Evolutionary conservation across 2,888 invertebrate genomes (phyloP).

Genomic region (Heteromurus nitidus): DNA sequence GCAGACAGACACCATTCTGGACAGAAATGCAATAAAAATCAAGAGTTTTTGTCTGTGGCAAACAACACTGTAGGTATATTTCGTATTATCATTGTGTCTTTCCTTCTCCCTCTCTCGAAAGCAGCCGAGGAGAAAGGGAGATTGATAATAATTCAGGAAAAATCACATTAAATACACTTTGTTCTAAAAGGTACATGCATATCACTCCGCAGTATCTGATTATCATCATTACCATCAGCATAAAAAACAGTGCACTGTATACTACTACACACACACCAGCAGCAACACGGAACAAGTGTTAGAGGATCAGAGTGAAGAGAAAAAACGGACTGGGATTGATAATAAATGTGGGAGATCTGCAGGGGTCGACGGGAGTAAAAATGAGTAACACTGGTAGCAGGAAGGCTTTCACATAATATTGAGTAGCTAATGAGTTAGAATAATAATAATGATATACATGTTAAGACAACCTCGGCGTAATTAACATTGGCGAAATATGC

Average conservation of each 20-base stretch:
- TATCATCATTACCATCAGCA: constrained; percentile 46
- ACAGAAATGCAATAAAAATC: constrained; percentile 19
- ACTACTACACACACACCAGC: too few species aligned
- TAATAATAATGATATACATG: constrained; percentile 68
- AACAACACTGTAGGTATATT: too few species aligned
- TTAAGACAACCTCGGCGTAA: constrained; percentile 70
- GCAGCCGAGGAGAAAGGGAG: not conserved
- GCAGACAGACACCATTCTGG: constrained; percentile 18
- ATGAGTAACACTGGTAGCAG: constrained; percentile 71
- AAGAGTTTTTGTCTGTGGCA: not conserved
- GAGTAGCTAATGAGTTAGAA: constrained; percentile 73
- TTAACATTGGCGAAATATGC: constrained; percentile 73
- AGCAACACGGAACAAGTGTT: too few species aligned
- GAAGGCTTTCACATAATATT: constrained; percentile 72
- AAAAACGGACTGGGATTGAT: not conserved
- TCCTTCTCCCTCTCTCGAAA: too few species aligned
- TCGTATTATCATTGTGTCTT: too few species aligned
- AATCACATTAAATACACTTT: constrained; percentile 35
- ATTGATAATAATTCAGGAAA: constrained; percentile 33
- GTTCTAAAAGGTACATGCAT: constrained; percentile 13
- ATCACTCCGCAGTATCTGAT: constrained; percentile 24
- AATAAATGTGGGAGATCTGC: constrained; percentile 69
- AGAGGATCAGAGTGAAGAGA: not conserved
- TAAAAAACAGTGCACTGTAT: constrained; percentile 21
- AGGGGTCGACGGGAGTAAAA: constrained; percentile 65